Conservation (phyloP, 2,888 invertebrate genomes). For the Entomobrya proxima region DNA sequence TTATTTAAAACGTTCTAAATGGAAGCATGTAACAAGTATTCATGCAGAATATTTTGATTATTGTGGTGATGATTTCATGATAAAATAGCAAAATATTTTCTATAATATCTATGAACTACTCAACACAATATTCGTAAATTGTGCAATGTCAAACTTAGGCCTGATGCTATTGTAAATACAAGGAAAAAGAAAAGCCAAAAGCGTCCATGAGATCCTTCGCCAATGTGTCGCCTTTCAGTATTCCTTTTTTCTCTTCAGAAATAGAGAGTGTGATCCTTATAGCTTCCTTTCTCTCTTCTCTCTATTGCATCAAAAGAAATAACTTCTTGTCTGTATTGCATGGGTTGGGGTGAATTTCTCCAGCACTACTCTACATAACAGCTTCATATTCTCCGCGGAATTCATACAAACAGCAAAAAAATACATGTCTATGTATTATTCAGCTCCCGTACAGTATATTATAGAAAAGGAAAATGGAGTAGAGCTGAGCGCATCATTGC, state of each 20-base stretch:
- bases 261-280: conserved; percentile 55
- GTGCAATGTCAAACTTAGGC: conserved; percentile 9
- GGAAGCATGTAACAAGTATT: too few relatives aligned
- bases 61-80: too few relatives aligned
- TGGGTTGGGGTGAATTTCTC: background rate
- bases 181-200: conserved; percentile 51
- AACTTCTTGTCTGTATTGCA: background rate
- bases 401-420: background rate
- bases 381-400: conserved; percentile 14
- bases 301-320: conserved; percentile 47
- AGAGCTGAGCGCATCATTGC: conserved; percentile 30
- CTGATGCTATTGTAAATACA: background rate
- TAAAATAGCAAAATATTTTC: too few relatives aligned
- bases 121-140: conserved; percentile 10
- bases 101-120: too few relatives aligned
- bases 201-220: conserved; percentile 42
- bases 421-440: background rate
- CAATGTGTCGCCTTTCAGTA: background rate
- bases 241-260: conserved; percentile 2
- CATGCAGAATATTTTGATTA: too few relatives aligned
- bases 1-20: too few relatives aligned
- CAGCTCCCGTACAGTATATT: background rate
- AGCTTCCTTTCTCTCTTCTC: conserved; percentile 14
- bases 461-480: background rate
- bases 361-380: background rate